Conservation (phyloP, 2,113 vertebrate genomes). For the Notothenia rossii region DNA sequence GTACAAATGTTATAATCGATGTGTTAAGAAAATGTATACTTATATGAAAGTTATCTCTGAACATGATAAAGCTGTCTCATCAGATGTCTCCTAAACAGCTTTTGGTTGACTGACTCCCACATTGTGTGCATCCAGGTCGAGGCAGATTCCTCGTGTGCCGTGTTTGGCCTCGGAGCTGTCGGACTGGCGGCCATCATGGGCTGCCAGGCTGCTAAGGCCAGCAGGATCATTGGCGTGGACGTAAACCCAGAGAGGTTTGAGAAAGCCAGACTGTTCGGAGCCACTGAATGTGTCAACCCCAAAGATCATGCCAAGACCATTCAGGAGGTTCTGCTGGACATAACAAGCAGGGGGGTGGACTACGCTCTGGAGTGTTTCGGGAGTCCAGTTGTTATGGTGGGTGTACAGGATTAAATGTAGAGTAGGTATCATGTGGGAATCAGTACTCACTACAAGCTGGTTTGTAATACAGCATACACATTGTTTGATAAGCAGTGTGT, state of each 20-base stretch:
- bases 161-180: slow-evolving; percentile 89
- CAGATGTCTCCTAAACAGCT: neutral
- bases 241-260: slow-evolving; percentile 85
- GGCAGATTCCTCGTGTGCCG: slow-evolving; percentile 85
- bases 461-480: neutral
- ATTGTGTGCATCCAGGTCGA: slow-evolving; percentile 82
- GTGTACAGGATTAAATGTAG: neutral
- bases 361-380: slow-evolving; percentile 90
- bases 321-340: slow-evolving; percentile 85
- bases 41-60: neutral
- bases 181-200: slow-evolving; percentile 85
- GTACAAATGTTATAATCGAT: neutral
- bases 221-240: slow-evolving; percentile 78
- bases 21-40: too few species aligned
- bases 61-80: neutral
- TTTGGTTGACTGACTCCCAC: neutral
- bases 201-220: slow-evolving; percentile 39
- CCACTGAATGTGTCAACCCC: slow-evolving; percentile 89
- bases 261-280: slow-evolving; percentile 85
- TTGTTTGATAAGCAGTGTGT: neutral
- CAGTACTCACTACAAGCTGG: neutral
- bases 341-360: slow-evolving; percentile 87
- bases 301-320: slow-evolving; percentile 79
- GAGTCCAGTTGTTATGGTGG: slow-evolving; percentile 84
- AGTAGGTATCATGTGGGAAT: neutral